A percentile compares a stretch with the other conserved stretches of the same genome.
phyloP scores from a whole-genome alignment of 2,888 invertebrate genomes.

The Trichopoda pennipes region DNA sequence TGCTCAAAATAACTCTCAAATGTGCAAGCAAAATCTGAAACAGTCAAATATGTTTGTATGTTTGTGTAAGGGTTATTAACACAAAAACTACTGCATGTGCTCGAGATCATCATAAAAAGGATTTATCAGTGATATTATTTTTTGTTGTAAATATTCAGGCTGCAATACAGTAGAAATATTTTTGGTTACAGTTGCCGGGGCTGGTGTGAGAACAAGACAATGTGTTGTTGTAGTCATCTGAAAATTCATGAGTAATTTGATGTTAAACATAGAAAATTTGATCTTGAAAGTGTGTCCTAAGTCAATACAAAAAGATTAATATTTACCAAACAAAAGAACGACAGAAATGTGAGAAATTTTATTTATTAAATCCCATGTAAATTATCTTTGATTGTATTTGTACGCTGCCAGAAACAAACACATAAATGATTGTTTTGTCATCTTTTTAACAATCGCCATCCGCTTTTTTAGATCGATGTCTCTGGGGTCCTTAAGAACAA shows the following conservation, averaged over 20 bases:
- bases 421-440: slow-evolving; percentile 52
- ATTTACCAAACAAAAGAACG: slow-evolving; percentile 43
- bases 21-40: neutral
- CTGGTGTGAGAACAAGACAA: slow-evolving; percentile 53
- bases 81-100: slow-evolving; percentile 58
- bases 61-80: slow-evolving; percentile 16
- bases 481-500: slow-evolving; percentile 48
- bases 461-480: slow-evolving; percentile 15
- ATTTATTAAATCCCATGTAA: slow-evolving; percentile 22
- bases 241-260: slow-evolving; percentile 67
- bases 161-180: slow-evolving; percentile 18
- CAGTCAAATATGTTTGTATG: neutral
- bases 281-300: slow-evolving; percentile 67
- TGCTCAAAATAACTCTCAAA: slow-evolving; percentile 6
- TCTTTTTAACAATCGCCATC: slow-evolving; percentile 41
- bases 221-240: slow-evolving; percentile 22
- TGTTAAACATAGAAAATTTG: slow-evolving; percentile 67
- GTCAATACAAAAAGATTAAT: slow-evolving; percentile 68
- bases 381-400: slow-evolving; percentile 19
- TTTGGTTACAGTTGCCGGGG: slow-evolving; percentile 15
- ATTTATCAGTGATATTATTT: slow-evolving; percentile 52
- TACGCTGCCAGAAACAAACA: slow-evolving; percentile 15
- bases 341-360: slow-evolving; percentile 67
- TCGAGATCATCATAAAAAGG: slow-evolving; percentile 69
- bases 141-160: slow-evolving; percentile 25